These are phyloP conservation scores for Morbakka virulenta DNA, from an alignment of 30 jellyfish, hydroid and myxozoan species.

Conservation along the genomic window DNA sequence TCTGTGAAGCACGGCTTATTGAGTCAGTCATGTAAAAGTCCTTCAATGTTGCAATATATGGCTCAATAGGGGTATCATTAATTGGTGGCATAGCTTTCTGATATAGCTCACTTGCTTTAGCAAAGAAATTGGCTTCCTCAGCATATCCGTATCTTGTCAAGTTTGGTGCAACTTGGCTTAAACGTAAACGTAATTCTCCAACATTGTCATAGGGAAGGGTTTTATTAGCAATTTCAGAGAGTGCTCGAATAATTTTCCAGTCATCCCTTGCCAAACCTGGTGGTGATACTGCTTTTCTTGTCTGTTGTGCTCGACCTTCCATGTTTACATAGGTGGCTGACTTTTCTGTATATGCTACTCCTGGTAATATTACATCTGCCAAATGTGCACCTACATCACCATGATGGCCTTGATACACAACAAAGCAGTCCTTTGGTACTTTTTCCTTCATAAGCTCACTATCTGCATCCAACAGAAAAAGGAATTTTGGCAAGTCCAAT, in stretches of 20 bases:
- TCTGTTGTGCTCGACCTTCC: conserved; percentile 99
- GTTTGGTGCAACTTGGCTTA: conserved; percentile 86
- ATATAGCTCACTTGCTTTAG: conserved; percentile 56
- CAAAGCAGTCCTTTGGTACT: conserved; percentile 82
- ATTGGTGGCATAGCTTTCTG: conserved; percentile 27
- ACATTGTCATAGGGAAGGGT: conserved; percentile 74
- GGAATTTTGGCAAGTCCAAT: conserved; percentile 63
- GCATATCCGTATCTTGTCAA: conserved; percentile 91
- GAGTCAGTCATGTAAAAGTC: conserved; percentile 96
- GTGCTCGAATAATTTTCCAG: conserved; percentile 97
- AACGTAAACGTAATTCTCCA: conserved; percentile 78
- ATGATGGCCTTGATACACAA: conserved; percentile 97
- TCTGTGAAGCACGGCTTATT: conserved; percentile 91
- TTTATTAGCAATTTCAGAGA: conserved; percentile 88
- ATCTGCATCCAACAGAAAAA: conserved; percentile 84
- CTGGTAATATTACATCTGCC: conserved; percentile 94
- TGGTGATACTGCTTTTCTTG: conserved; percentile 96
- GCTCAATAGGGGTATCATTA: conserved; percentile 40
- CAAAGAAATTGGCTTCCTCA: conserved; percentile 82
- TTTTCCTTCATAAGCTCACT: conserved; percentile 72
- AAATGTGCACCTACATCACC: conserved; percentile 96
- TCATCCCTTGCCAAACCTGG: conserved; percentile 96
- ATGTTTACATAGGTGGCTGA: conserved; percentile 86
- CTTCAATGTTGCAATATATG: conserved; percentile 52
- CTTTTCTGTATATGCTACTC: conserved; percentile 98